Evolutionary conservation across 92 coral and sea anemone species (phyloP).

Genomic region (Parazoanthus swiftii): DNA sequence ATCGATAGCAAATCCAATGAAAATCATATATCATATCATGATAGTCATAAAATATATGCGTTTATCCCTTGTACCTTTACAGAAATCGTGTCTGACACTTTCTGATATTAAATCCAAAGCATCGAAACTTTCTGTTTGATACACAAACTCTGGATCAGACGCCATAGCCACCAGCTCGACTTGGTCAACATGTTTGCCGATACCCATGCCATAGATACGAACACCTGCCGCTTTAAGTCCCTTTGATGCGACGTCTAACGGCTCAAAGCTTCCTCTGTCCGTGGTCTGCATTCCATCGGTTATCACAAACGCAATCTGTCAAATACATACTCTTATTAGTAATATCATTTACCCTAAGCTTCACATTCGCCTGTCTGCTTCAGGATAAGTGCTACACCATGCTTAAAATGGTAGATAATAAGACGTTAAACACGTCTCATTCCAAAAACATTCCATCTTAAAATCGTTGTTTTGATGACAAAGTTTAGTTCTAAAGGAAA

Average conservation of each 20-base stretch:
- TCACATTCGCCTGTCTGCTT: background rate
- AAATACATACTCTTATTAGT: background rate
- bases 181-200: slow-evolving; percentile 21
- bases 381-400: background rate
- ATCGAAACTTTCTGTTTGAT: slow-evolving; percentile 6
- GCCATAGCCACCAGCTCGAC: slow-evolving; percentile 27
- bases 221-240: slow-evolving; percentile 41
- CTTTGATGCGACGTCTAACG: slow-evolving; percentile 21
- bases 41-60: background rate
- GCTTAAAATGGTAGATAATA: too few species aligned
- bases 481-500: too few species aligned
- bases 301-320: slow-evolving; percentile 34
- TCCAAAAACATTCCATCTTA: too few species aligned
- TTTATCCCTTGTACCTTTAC: slow-evolving; percentile 6
- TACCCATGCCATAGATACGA: slow-evolving; percentile 22
- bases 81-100: background rate
- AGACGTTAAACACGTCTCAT: background rate
- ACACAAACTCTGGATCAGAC: slow-evolving; percentile 13
- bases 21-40: background rate
- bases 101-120: slow-evolving; percentile 14
- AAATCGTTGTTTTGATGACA: too few species aligned
- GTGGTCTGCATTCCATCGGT: slow-evolving; percentile 40
- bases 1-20: too few species aligned
- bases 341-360: background rate
- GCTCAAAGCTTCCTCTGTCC: slow-evolving; percentile 26